Percentiles rank a stretch among this genome's conserved stretches.
These are phyloP conservation scores for Hippocampus mohnikei DNA, from an alignment of 2,113 vertebrate species.

Conservation along the genomic window DNA sequence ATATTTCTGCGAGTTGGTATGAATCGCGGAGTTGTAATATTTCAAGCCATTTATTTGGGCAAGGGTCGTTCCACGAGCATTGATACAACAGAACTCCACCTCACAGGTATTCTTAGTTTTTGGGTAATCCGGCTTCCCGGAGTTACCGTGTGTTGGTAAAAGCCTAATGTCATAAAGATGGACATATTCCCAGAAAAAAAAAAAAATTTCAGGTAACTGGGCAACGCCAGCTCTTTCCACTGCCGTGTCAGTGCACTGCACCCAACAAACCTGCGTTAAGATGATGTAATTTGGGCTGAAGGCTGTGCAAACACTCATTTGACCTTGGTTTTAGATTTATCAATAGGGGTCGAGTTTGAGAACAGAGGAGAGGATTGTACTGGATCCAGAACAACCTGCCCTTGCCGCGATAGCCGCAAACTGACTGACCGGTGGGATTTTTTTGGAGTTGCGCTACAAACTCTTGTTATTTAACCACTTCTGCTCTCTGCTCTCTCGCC, in stretches of 20 bases:
- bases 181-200: no score
- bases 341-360: constrained; percentile 56
- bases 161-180: no score
- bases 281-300: constrained; percentile 74
- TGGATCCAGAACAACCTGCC: constrained; percentile 54
- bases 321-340: constrained; percentile 72
- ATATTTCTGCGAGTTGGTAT: not conserved
- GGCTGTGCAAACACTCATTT: constrained; percentile 68
- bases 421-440: constrained; percentile 43
- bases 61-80: no score
- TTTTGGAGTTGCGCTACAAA: constrained; percentile 37
- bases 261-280: constrained; percentile 12
- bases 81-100: no score
- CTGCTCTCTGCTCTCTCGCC: constrained; percentile 24
- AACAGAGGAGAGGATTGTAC: constrained; percentile 65
- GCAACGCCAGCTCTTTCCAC: not conserved
- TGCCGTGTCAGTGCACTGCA: constrained; percentile 15
- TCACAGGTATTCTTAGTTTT: no score
- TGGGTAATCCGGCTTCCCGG: no score
- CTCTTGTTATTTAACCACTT: constrained; percentile 32
- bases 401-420: constrained; percentile 58
- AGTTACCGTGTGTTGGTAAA: no score
- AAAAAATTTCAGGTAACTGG: no score
- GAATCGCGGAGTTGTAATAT: not conserved
- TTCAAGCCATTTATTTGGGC: not conserved